A percentile compares a stretch with the other conserved stretches of the same genome.
Conservation (phyloP, 2,113 vertebrate species). For the Eublepharis macularius region DNA sequence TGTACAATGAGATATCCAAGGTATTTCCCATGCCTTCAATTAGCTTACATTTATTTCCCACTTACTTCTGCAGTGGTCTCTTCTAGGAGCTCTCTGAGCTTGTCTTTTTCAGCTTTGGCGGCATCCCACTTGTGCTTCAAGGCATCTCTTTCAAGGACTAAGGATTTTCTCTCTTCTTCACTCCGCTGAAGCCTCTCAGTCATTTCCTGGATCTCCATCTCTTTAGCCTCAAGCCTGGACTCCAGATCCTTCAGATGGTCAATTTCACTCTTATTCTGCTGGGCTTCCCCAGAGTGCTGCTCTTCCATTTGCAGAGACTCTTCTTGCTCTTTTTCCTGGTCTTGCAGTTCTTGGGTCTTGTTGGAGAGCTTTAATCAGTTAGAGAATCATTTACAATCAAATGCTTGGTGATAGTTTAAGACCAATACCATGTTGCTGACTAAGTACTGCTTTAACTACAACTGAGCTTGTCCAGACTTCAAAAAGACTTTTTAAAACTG, state of each 20-base stretch:
- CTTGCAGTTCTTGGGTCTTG: constrained; percentile 31
- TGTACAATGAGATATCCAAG: too few relatives aligned
- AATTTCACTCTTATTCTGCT: constrained; percentile 28
- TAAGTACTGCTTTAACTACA: too few relatives aligned
- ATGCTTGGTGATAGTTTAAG: too few relatives aligned
- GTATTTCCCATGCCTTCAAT: too few relatives aligned
- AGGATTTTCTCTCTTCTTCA: constrained; percentile 40
- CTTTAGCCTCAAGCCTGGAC: constrained; percentile 28
- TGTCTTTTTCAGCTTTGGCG: constrained; percentile 61
- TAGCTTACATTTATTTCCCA: too few relatives aligned
- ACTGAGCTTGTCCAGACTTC: too few relatives aligned
- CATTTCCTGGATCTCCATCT: background rate
- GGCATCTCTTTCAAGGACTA: constrained; percentile 44
- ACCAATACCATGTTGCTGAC: too few relatives aligned
- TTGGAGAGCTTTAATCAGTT: constrained; percentile 6
- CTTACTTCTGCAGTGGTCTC: too few relatives aligned
- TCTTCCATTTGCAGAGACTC: constrained; percentile 12
- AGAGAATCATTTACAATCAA: background rate
- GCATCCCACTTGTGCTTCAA: constrained; percentile 44
- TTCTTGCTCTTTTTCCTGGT: background rate
- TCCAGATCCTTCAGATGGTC: constrained; percentile 41
- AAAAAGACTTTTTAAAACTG: too few relatives aligned
- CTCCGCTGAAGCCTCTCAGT: constrained; percentile 3
- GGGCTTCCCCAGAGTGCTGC: constrained; percentile 32
- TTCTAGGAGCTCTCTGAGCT: too few relatives aligned